Evolutionary conservation across 2,888 invertebrate species (phyloP).

Genomic region (Parasteatoda lunata): DNA sequence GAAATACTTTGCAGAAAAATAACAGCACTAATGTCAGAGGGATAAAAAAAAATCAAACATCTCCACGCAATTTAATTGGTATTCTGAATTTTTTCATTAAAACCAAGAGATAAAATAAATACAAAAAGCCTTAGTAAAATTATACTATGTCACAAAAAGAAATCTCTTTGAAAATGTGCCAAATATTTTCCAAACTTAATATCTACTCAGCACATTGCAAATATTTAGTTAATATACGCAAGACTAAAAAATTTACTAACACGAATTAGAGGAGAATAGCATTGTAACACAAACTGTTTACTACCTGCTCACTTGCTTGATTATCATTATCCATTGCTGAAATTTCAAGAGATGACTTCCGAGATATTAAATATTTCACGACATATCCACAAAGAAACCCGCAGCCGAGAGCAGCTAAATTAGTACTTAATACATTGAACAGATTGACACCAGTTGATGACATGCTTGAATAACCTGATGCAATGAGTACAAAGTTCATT

Average conservation of each 20-base stretch:
- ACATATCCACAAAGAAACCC: conserved; percentile 39
- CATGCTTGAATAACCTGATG: not conserved
- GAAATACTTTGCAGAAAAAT: too few relatives aligned
- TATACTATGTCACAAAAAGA: not conserved
- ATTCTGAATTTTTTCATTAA: too few relatives aligned
- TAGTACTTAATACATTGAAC: not conserved
- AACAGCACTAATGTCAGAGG: too few relatives aligned
- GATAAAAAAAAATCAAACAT: too few relatives aligned
- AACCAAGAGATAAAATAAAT: too few relatives aligned
- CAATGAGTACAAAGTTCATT: too few relatives aligned
- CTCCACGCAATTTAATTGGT: too few relatives aligned
- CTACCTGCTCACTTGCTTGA: conserved; percentile 23
- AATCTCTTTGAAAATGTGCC: not conserved
- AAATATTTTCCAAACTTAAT: not conserved
- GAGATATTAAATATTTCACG: conserved; percentile 5
- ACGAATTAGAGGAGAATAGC: not conserved
- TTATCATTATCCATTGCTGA: conserved; percentile 4
- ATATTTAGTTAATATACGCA: not conserved
- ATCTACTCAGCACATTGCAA: too few relatives aligned
- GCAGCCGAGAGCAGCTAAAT: conserved; percentile 33
- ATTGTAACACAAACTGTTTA: not conserved
- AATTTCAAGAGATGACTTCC: conserved; percentile 1
- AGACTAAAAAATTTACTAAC: not conserved
- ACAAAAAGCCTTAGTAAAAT: too few relatives aligned
- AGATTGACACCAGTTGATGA: conserved; percentile 19